Conservation (phyloP, 1,140 invertebrate genomes). For the Eueides isabella region DNA sequence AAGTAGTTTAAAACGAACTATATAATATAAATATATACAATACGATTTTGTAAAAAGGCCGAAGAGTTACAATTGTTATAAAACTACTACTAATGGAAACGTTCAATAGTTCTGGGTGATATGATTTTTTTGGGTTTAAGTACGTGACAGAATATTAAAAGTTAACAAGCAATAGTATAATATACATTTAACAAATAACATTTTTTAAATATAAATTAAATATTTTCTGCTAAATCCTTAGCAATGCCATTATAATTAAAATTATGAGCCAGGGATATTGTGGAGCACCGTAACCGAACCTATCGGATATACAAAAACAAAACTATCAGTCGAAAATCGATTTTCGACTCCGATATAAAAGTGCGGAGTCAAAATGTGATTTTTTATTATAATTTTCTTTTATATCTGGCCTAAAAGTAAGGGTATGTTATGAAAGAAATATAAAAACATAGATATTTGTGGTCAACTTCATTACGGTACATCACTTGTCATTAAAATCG, state of each 20-base stretch:
- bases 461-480: too few species aligned
- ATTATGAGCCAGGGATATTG: too few species aligned
- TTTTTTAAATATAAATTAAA: not conserved
- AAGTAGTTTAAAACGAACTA: conserved; percentile 8
- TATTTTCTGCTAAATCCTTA: not conserved
- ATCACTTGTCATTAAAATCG: too few species aligned
- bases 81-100: not conserved
- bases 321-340: too few species aligned
- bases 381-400: too few species aligned
- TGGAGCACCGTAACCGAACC: too few species aligned
- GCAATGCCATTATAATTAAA: not conserved
- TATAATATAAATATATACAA: not conserved
- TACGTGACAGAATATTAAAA: not conserved
- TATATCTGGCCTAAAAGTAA: too few species aligned
- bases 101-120: not conserved
- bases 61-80: not conserved
- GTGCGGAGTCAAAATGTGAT: too few species aligned
- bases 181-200: not conserved
- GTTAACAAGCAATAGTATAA: not conserved
- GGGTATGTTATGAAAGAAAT: too few species aligned
- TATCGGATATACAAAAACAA: too few species aligned
- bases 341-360: too few species aligned
- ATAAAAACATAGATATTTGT: too few species aligned
- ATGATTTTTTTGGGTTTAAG: not conserved
- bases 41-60: not conserved